Evolutionary conservation across 2,888 invertebrate species (phyloP).

Genomic region (Drosophila meridionalis): DNA sequence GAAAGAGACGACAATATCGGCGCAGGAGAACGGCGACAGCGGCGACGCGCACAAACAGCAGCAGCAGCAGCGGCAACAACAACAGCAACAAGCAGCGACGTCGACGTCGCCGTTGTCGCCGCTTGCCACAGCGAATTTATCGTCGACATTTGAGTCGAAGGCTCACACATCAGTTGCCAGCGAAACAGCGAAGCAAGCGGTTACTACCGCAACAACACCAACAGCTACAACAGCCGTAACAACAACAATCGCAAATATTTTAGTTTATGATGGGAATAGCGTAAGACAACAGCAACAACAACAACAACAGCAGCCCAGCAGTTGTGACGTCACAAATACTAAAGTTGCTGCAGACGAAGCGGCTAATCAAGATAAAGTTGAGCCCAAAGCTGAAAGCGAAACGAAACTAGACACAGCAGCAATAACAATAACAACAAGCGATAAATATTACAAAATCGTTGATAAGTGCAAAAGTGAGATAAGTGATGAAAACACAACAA

Average conservation of each 20-base stretch:
- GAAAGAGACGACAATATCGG: conserved; percentile 63
- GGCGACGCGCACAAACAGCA: conserved; percentile 20
- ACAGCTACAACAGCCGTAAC: conserved; percentile 41
- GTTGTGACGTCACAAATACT: conserved; percentile 45
- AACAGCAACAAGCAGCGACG: conserved; percentile 49
- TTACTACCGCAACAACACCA: conserved; percentile 54
- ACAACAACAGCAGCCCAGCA: conserved; percentile 10
- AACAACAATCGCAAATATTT: conserved; percentile 35
- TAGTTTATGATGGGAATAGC: conserved; percentile 42
- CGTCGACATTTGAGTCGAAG: conserved; percentile 79
- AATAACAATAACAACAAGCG: conserved; percentile 35
- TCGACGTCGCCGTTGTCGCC: conserved; percentile 50
- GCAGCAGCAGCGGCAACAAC: conserved; percentile 18
- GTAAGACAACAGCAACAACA: conserved; percentile 20
- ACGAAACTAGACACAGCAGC: conserved; percentile 40
- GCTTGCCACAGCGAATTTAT: conserved; percentile 73
- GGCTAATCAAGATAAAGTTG: conserved; percentile 51
- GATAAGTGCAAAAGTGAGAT: conserved; percentile 71
- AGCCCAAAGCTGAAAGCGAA: conserved; percentile 50
- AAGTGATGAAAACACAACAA: conserved; percentile 50
- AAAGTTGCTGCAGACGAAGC: conserved; percentile 43
- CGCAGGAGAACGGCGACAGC: conserved; percentile 42
- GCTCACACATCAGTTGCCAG: conserved; percentile 84
- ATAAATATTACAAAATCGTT: conserved; percentile 67
- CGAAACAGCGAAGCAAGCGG: conserved; percentile 83